These are phyloP conservation scores for Ligdia adustata DNA, from an alignment of 2,888 invertebrate species.

Conservation along the genomic window DNA sequence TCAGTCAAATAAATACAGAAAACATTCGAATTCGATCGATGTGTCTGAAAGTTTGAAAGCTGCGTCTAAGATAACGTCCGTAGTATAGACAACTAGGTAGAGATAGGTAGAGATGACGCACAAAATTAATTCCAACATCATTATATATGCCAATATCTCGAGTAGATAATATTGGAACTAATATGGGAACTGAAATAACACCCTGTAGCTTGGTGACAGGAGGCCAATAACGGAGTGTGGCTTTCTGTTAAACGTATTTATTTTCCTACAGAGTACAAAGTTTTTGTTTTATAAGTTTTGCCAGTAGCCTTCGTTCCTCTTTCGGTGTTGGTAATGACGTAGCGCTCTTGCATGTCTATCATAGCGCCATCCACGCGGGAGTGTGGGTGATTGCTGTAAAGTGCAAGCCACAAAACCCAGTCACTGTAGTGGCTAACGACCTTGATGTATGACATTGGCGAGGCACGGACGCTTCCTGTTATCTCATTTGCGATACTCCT, in stretches of 20 bases:
- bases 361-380: not conserved
- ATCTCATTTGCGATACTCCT: slow-evolving; percentile 76
- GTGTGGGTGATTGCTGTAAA: slow-evolving; percentile 6
- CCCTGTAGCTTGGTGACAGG: slow-evolving; percentile 19
- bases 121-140: too few species aligned
- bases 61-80: too few species aligned
- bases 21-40: too few species aligned
- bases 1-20: too few species aligned
- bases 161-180: slow-evolving; percentile 14
- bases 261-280: slow-evolving; percentile 6
- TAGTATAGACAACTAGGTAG: too few species aligned
- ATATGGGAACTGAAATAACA: slow-evolving; percentile 10
- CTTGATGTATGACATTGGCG: slow-evolving; percentile 76
- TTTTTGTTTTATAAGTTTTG: too few species aligned
- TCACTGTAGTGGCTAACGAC: slow-evolving; percentile 39
- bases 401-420: not conserved
- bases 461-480: slow-evolving; percentile 79
- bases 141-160: slow-evolving; percentile 17
- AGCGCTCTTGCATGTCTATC: slow-evolving; percentile 1
- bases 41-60: too few species aligned
- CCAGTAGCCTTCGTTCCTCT: too few species aligned
- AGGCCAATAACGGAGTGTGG: slow-evolving; percentile 24
- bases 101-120: too few species aligned
- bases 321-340: too few species aligned
- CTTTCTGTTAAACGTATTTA: slow-evolving; percentile 10